These are phyloP conservation scores for Ennomos erosarius DNA, from an alignment of 2,888 invertebrate species.

Conservation along the genomic window DNA sequence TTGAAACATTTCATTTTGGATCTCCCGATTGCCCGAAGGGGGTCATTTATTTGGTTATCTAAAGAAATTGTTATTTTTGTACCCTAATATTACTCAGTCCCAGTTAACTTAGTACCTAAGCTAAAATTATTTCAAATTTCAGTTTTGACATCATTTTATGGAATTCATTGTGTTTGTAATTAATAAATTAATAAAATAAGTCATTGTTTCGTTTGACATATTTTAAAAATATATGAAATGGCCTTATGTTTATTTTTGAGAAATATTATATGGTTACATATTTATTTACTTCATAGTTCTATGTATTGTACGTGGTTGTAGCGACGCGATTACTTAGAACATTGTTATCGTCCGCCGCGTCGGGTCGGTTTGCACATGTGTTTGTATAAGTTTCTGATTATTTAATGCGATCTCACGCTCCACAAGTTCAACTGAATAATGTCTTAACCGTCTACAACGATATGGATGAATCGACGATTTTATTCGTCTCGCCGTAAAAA, in stretches of 20 bases:
- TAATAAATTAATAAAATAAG: too few species aligned
- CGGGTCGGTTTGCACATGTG: conserved; percentile 49
- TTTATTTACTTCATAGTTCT: not conserved
- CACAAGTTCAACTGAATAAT: conserved; percentile 52
- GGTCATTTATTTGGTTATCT: too few species aligned
- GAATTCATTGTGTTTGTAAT: too few species aligned
- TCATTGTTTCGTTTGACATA: too few species aligned
- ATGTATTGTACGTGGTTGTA: not conserved
- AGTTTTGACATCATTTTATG: too few species aligned
- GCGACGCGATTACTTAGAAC: conserved; percentile 36
- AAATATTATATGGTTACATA: too few species aligned
- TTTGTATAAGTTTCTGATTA: conserved; percentile 73
- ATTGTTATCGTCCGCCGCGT: conserved; percentile 51
- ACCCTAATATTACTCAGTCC: too few species aligned
- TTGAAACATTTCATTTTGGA: too few species aligned
- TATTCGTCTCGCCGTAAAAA: conserved; percentile 70
- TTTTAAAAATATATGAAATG: not conserved
- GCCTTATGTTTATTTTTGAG: not conserved
- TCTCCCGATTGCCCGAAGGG: too few species aligned
- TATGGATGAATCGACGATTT: conserved; percentile 63
- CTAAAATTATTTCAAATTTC: too few species aligned
- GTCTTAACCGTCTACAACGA: conserved; percentile 63
- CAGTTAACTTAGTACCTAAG: not conserved
- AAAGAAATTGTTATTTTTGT: too few species aligned
- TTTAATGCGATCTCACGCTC: conserved; percentile 77